A percentile compares a stretch with the other conserved stretches of the same genome.
Conservation (phyloP, 2,888 invertebrate species). For the Drosophila ezoana region DNA sequence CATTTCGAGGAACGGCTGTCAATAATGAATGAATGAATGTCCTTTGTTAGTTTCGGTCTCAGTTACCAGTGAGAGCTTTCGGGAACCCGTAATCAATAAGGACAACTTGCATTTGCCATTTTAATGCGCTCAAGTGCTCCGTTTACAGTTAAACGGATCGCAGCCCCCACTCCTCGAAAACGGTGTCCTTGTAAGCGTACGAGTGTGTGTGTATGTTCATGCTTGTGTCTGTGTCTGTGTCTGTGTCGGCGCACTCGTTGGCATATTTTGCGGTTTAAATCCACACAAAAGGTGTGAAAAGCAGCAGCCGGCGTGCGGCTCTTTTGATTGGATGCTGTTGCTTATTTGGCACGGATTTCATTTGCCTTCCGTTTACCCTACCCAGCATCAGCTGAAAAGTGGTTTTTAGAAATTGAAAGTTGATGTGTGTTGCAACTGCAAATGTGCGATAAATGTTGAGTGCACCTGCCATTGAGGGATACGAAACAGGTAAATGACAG, state of each 20-base stretch:
- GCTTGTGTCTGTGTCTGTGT: conserved; percentile 3
- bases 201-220: neutral
- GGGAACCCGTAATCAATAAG: neutral
- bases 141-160: conserved; percentile 33
- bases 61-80: conserved; percentile 9
- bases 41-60: neutral
- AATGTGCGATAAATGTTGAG: conserved; percentile 62
- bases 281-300: conserved; percentile 61
- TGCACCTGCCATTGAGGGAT: neutral
- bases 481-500: conserved; percentile 21
- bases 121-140: conserved; percentile 40
- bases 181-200: conserved; percentile 8
- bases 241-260: conserved; percentile 17
- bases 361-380: conserved; percentile 27
- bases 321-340: conserved; percentile 60
- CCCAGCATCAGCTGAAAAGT: conserved; percentile 8
- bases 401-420: conserved; percentile 60
- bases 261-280: conserved; percentile 58
- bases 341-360: conserved; percentile 67
- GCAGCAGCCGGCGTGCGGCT: conserved; percentile 40
- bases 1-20: neutral
- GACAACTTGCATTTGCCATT: conserved; percentile 20
- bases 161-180: conserved; percentile 7
- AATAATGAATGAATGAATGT: neutral
- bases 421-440: conserved; percentile 48